These are phyloP conservation scores for Ophion costatus DNA, from an alignment of 2,888 invertebrate genomes.

Conservation along the genomic window DNA sequence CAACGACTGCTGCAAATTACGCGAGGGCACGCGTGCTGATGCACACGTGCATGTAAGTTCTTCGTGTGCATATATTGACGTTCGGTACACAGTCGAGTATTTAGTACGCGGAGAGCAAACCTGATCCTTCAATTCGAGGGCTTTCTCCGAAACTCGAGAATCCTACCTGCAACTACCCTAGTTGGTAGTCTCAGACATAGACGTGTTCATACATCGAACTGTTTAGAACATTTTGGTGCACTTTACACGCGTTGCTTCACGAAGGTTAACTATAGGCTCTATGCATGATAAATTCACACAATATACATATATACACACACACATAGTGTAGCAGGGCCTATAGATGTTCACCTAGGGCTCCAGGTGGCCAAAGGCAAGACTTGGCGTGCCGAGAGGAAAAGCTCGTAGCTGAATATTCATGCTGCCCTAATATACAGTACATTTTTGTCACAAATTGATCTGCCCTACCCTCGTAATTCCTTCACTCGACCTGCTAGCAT, in stretches of 20 bases:
- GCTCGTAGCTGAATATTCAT: conserved; percentile 62
- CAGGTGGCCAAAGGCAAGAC: conserved; percentile 14
- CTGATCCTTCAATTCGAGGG: conserved; percentile 31
- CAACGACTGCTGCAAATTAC: not conserved
- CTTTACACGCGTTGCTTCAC: conserved; percentile 41
- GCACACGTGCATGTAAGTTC: not conserved
- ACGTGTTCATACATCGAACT: conserved; percentile 15
- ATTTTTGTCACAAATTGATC: conserved; percentile 3
- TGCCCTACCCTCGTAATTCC: not conserved
- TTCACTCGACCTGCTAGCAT: not conserved
- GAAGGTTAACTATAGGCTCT: conserved; percentile 30
- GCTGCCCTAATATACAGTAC: conserved; percentile 26
- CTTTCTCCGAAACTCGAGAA: conserved; percentile 43
- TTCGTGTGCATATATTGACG: not conserved
- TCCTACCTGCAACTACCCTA: conserved; percentile 4
- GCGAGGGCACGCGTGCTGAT: not conserved
- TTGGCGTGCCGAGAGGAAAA: conserved; percentile 55
- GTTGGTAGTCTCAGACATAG: not conserved
- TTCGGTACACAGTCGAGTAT: conserved; percentile 7
- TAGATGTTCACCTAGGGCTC: conserved; percentile 4
- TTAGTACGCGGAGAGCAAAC: conserved; percentile 26
- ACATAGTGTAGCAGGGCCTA: not conserved
- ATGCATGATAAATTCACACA: not conserved
- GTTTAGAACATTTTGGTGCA: conserved; percentile 33
- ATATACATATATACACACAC: not conserved